Evolutionary conservation across 1,140 invertebrate genomes (phyloP).

Genomic region (Bombus sibiricus): DNA sequence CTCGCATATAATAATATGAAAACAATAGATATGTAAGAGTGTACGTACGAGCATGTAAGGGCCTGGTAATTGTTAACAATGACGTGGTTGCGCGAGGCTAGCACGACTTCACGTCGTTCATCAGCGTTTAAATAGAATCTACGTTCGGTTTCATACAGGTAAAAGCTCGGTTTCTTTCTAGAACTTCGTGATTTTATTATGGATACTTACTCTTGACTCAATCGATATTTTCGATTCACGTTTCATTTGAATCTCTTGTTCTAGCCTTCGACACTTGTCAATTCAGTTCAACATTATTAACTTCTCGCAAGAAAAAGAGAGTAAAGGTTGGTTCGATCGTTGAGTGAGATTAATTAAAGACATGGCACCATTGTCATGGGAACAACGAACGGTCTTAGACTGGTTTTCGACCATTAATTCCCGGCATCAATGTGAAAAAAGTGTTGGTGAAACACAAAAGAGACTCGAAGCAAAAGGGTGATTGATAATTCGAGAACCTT

Average conservation of each 20-base stretch:
- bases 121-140: not conserved
- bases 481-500: conserved; percentile 24
- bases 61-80: conserved; percentile 10
- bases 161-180: not conserved
- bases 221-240: not conserved
- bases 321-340: not conserved
- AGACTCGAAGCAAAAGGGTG: not conserved
- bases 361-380: conserved; percentile 2
- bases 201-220: not conserved
- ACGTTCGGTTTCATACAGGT: not conserved
- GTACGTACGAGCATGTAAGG: not conserved
- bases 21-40: not conserved
- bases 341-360: conserved; percentile 12
- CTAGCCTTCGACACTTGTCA: not conserved
- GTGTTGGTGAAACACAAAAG: not conserved
- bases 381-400: conserved; percentile 10
- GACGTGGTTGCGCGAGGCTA: not conserved
- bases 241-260: not conserved
- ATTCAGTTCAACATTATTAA: not conserved
- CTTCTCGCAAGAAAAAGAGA: not conserved
- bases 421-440: not conserved
- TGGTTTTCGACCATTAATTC: not conserved
- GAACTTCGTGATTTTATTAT: conserved; percentile 3
- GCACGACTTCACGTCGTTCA: not conserved
- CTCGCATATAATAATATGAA: conserved; percentile 6